Evolutionary conservation across 2,797 vertebrate genomes (phyloP), one percentile per base, ranked within the genome.

Genomic region (Simalia tracyae): DNA sequence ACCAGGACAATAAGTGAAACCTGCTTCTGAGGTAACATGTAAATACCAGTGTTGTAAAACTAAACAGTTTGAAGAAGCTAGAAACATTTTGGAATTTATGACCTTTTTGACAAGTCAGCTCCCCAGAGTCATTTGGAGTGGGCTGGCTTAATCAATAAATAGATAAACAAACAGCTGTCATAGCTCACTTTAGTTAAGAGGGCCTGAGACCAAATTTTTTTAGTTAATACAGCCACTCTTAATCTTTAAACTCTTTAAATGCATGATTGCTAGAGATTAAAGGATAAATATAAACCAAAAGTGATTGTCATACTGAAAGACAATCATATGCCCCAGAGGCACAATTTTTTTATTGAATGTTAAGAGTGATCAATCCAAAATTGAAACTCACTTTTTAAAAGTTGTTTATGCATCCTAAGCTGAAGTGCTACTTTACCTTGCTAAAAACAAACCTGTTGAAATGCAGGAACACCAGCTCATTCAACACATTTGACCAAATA

Each of bases 141-240:
- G n/a, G 15, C 66, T 72, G 31, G 6, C 15, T 72, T 72, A 72
- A 72, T 64, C 26, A 64, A 36, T 81, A 46, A 46, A 90, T 90
- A 93, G 91, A 92, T 91, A 57, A 91, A 15, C 50, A 54, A 56
- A 66, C 2, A 11, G 57, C 91, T 94, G 90, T 94, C 11, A 59
- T 0, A 87, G 84, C 84, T 93, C 93, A 87, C 93, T 92, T 88
- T 94, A 26, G 91, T 54, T 72, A 42, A 54, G 63, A 86, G 19
- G 42, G 59, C 19, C 91, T 94, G 91, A 84, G 89, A 92, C 95
- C 92, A 93, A 68, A 92, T 63, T 92, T 95, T 56, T 66, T 92
- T 59, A 15, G 14, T n/a, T 86, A 15, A 31, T 22, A 12, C 4
- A 87, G 24, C 11, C 2, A 2, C 54, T 31, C 56, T 57, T 59